Evolutionary conservation across 2,888 invertebrate species (phyloP).

Genomic region (Allophyes oxyacanthae): DNA sequence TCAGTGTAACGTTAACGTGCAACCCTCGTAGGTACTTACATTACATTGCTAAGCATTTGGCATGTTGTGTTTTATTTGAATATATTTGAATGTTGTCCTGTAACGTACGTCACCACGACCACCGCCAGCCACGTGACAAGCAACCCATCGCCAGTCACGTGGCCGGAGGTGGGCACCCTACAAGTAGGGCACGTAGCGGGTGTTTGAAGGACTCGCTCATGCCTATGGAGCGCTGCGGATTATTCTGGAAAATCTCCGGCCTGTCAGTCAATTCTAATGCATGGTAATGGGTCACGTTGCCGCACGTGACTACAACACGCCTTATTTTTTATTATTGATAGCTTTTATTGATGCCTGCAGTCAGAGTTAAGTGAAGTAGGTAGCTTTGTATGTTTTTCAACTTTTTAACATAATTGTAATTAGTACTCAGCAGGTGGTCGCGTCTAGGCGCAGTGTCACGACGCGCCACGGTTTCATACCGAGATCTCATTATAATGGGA

Average conservation of each 20-base stretch:
- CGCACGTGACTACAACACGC: slow-evolving; percentile 63
- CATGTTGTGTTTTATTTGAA: no score
- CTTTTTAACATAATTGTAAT: background rate
- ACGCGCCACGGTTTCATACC: no score
- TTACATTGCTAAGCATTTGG: no score
- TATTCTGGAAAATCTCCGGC: slow-evolving; percentile 70
- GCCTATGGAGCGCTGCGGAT: slow-evolving; percentile 42
- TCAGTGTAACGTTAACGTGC: no score
- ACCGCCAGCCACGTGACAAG: background rate
- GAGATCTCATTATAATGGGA: no score
- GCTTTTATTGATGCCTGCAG: background rate
- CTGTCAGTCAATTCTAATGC: slow-evolving; percentile 74
- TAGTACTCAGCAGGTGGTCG: background rate
- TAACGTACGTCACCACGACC: no score
- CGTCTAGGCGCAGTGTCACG: background rate
- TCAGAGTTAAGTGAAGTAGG: background rate
- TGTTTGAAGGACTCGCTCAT: slow-evolving; percentile 52
- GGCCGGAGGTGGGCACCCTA: slow-evolving; percentile 32
- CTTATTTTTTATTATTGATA: slow-evolving; percentile 15
- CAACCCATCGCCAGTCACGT: slow-evolving; percentile 25
- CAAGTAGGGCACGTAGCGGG: slow-evolving; percentile 47
- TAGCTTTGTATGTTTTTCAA: background rate
- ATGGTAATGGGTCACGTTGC: slow-evolving; percentile 74
- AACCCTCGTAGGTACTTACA: no score
- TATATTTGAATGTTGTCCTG: no score